These are phyloP conservation scores for Centrocercus urophasianus DNA, from an alignment of 2,113 vertebrate genomes.

Conservation along the genomic window DNA sequence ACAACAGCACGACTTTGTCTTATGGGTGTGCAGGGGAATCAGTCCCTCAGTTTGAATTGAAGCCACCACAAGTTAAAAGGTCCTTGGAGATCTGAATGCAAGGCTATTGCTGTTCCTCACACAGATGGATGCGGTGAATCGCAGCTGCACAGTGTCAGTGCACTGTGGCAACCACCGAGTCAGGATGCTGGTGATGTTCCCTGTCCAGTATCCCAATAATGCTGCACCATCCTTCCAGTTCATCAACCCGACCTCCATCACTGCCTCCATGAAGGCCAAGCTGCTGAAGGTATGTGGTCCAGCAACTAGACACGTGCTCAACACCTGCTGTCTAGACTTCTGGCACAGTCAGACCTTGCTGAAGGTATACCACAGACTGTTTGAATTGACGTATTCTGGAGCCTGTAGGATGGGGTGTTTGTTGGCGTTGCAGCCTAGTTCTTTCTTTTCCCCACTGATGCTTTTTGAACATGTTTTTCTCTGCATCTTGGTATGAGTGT, in stretches of 20 bases:
- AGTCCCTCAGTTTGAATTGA: neutral
- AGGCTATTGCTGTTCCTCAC: neutral
- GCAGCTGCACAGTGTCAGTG: constrained; percentile 93
- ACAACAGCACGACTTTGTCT: neutral
- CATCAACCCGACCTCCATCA: constrained; percentile 91
- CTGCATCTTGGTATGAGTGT: neutral
- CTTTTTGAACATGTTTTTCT: neutral
- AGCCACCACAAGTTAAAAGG: neutral
- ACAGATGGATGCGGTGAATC: constrained; percentile 94
- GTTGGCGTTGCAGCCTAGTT: neutral
- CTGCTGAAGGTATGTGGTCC: constrained; percentile 86
- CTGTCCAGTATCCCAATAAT: constrained; percentile 95
- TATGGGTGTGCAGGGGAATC: neutral
- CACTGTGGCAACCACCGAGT: constrained; percentile 91
- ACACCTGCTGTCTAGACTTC: neutral
- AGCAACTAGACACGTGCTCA: neutral
- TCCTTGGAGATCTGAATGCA: neutral
- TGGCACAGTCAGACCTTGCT: neutral
- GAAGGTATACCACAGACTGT: neutral
- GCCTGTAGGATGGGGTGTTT: neutral
- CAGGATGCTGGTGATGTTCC: constrained; percentile 95
- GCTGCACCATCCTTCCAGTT: constrained; percentile 97
- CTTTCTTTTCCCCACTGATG: neutral
- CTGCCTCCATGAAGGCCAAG: constrained; percentile 91
- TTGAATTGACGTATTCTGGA: neutral